Base-by-base conservation (phyloP, 1,140 invertebrate genomes). In the Nephila pilipes region DNA sequence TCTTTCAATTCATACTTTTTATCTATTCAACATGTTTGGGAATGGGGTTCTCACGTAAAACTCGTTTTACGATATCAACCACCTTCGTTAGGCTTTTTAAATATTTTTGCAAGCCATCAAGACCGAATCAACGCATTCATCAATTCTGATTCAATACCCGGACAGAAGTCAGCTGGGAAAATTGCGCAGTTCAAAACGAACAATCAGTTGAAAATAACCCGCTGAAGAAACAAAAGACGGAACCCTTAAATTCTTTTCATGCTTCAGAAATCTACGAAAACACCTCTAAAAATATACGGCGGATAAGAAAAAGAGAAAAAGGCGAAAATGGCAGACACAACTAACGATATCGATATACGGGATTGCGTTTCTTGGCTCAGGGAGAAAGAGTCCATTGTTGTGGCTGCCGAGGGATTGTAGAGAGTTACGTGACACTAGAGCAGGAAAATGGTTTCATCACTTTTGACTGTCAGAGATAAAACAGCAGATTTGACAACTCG, bases 261-360 rank as follows among this genome's bases (percentile, higher is more conserved):
- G 81, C 29, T 29, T 46, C 16, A 83, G 81, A 55, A 29, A 29
- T 32, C 20, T 10, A n/a, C n/a, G 38, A 83, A 57, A 55, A 25
- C 6, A 57, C 36, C 36, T 25, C 81, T 57, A 83, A 83, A 83
- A 83, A 83, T 83, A 83, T 46, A n/a, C n/a, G 38, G 46, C 54
- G 32, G 32, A 75, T 75, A n/a, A n/a, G n/a, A 29, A 75, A 75
- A 69, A 55, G 36, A 16, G 80, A 83, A 54, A 55, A 25, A 22
- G 81, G 79, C 20, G 81, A 83, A 83, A 83, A n/a, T n/a, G n/a
- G 81, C 55, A 83, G 55, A 83, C 81, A 55, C 55, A 12, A 46
- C n/a, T 83, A 83, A 83, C 81, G 25, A 83, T 83, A 8, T 55
- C 38, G 81, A 46, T 83, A 83, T 83, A n/a, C n/a, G 14, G n/a